phyloP scores from a whole-genome alignment of 1,140 invertebrate species.

The Liolophura sinensis region DNA sequence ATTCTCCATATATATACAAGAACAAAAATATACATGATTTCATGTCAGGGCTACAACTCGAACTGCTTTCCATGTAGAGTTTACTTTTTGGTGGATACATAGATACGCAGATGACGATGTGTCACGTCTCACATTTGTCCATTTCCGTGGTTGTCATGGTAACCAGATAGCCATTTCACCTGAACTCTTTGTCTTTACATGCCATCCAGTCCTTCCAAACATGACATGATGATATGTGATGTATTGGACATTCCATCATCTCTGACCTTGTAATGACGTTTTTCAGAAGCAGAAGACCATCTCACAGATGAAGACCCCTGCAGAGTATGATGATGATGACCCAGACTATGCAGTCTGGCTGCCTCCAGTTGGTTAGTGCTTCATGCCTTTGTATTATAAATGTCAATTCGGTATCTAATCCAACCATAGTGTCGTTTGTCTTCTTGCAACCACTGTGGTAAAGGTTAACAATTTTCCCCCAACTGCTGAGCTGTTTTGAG shows the following conservation, averaged over 20 bases:
- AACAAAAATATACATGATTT: too few species aligned
- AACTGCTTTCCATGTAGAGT: too few species aligned
- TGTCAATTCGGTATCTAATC: not conserved
- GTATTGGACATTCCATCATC: conserved; percentile 4
- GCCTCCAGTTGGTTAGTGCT: conserved; percentile 64
- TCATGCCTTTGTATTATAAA: not conserved
- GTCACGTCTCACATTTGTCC: too few species aligned
- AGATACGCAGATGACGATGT: too few species aligned
- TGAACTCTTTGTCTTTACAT: not conserved
- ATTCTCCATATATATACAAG: too few species aligned
- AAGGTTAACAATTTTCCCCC: not conserved
- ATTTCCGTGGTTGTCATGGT: too few species aligned
- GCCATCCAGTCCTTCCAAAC: not conserved
- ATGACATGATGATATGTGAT: conserved; percentile 2
- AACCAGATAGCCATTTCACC: conserved; percentile 2
- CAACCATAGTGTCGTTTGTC: not conserved
- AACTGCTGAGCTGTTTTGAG: not conserved
- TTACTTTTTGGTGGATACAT: too few species aligned
- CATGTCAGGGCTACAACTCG: too few species aligned
- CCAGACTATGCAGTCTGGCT: conserved; percentile 74
- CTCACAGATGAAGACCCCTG: conserved; percentile 13
- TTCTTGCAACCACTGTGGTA: conserved; percentile 4
- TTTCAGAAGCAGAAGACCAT: not conserved
- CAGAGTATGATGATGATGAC: conserved; percentile 61
- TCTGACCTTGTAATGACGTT: not conserved